Evolutionary conservation across 1,140 invertebrate species (phyloP), one percentile per base, ranked within the genome.

Genomic region (Trachymyrmex septentrionalis): DNA sequence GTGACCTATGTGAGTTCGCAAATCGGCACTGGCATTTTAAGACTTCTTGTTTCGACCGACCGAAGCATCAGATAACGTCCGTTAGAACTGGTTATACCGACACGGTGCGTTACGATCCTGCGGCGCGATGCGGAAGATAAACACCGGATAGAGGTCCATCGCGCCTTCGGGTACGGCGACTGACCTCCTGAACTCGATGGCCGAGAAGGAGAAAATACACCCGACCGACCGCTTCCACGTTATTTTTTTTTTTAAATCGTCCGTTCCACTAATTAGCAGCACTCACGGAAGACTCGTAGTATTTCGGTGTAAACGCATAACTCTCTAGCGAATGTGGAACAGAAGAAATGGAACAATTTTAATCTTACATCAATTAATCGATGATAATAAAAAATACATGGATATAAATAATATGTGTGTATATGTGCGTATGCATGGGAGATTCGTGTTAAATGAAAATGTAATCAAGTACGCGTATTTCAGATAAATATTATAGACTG

Each of bases 121-220:
- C 75, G 75, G 66, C 64, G 50, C 63, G 55, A 76, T 88, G 80
- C 55, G 19, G 34, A 72, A 80, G 61, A 78, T 53, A 71, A 76
- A 75, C 48, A 50, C 63, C 80, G 69, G 80, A 84, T 48, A 44
- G 38, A 61, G 24, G 61, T 63, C 75, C 85, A 75, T 66, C 89
- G 81, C 57, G 81, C 71, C 81, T 90, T 78, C 76, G 14, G 10
- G n/a, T 61, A 84, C 67, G 30, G 73, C 86, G 55, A 71, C 48
- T 80, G 89, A 82, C 80, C 88, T 86, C 57, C 53, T 90, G 73
- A 82, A 90, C 89, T 76, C 86, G 86, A 71, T 80, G 86, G 72
- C 67, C 63, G 64, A 73, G 53, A 67, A 80, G 38, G 86, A 67
- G 69, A 86, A 88, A 88, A 88, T 64, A 27, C 63, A 80, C 71